phyloP scores from a whole-genome alignment of 1,140 invertebrate species.

The Lutraria rhynchaena region DNA sequence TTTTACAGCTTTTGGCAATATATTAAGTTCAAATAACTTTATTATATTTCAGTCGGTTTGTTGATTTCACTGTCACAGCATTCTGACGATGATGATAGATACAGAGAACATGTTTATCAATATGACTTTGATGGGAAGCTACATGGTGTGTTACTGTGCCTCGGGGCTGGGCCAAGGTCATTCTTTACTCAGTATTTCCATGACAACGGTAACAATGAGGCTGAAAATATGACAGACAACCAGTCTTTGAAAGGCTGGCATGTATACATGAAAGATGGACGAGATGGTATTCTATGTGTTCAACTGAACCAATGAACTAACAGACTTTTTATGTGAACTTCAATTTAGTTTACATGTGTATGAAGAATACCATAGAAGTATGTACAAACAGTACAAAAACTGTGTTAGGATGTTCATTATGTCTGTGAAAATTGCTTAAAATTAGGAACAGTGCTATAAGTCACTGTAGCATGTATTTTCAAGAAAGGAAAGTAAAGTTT shows the following conservation, averaged over 20 bases:
- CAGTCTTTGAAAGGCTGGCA: slow-evolving; percentile 44
- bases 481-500: too few species aligned
- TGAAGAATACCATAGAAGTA: too few species aligned
- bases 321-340: too few species aligned
- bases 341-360: too few species aligned
- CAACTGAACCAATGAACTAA: not conserved
- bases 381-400: too few species aligned
- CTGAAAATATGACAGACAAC: not conserved
- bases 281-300: slow-evolving; percentile 65
- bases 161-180: slow-evolving; percentile 63
- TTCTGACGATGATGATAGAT: slow-evolving; percentile 33
- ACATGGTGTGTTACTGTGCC: slow-evolving; percentile 56
- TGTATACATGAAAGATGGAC: slow-evolving; percentile 67
- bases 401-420: too few species aligned
- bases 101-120: slow-evolving; percentile 62
- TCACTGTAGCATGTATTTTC: too few species aligned
- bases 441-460: too few species aligned
- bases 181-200: slow-evolving; percentile 57
- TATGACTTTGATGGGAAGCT: slow-evolving; percentile 53
- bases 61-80: slow-evolving; percentile 51
- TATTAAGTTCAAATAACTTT: not conserved
- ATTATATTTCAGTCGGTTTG: slow-evolving; percentile 53
- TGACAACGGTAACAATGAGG: slow-evolving; percentile 28
- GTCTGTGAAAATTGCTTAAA: too few species aligned
- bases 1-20: not conserved